phyloP scores from a whole-genome alignment of 1,140 invertebrate species.

The Drosophila tristis region DNA sequence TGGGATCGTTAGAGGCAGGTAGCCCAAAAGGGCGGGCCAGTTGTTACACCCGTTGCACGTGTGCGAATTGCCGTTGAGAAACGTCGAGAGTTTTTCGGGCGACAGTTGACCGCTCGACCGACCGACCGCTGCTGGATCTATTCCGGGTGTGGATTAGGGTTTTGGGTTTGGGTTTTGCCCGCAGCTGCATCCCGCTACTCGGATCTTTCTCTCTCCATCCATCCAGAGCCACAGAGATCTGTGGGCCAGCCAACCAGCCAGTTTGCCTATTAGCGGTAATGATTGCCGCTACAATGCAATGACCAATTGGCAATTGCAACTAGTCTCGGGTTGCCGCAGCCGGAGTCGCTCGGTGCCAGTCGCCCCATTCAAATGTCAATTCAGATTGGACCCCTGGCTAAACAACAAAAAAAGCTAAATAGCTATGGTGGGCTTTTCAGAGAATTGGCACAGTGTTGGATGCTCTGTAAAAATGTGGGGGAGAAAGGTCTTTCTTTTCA shows the following conservation, averaged over 20 bases:
- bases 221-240: slow-evolving; percentile 9
- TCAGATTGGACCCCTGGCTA: slow-evolving; percentile 30
- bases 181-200: slow-evolving; percentile 38
- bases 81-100: slow-evolving; percentile 42
- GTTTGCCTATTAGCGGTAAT: slow-evolving; percentile 75
- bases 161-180: slow-evolving; percentile 31
- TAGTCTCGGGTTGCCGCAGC: slow-evolving; percentile 35
- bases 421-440: slow-evolving; percentile 10
- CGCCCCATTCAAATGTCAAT: slow-evolving; percentile 81
- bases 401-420: not conserved
- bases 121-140: not conserved
- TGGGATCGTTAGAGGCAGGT: slow-evolving; percentile 62
- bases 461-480: slow-evolving; percentile 5
- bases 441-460: slow-evolving; percentile 13
- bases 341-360: slow-evolving; percentile 62
- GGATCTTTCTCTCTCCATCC: not conserved
- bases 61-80: slow-evolving; percentile 53
- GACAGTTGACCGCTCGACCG: slow-evolving; percentile 26
- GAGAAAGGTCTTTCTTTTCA: too few relatives aligned
- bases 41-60: slow-evolving; percentile 59
- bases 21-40: slow-evolving; percentile 23
- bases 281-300: slow-evolving; percentile 77
- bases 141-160: slow-evolving; percentile 43
- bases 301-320: slow-evolving; percentile 67
- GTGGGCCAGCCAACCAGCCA: slow-evolving; percentile 18